These are phyloP conservation scores for Epicampocera succincta DNA, from an alignment of 2,888 invertebrate species.

Conservation along the genomic window DNA sequence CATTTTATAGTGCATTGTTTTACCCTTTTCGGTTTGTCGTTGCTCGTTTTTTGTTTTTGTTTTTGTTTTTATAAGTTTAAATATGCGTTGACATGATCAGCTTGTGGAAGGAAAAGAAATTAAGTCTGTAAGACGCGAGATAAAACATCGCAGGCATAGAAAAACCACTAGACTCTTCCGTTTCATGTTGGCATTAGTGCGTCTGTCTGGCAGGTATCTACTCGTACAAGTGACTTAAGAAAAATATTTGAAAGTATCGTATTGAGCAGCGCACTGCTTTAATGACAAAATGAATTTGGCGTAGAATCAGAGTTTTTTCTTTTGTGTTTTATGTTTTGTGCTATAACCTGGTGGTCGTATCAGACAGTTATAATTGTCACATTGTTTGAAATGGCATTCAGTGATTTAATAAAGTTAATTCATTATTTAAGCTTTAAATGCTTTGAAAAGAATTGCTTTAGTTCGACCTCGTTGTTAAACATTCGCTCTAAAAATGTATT, in stretches of 20 bases:
- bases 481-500: no score
- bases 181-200: slow-evolving; percentile 22
- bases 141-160: neutral
- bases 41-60: slow-evolving; percentile 2
- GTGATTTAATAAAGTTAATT: neutral
- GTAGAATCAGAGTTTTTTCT: neutral
- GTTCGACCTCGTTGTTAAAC: no score
- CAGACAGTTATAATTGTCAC: slow-evolving; percentile 3
- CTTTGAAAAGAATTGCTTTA: no score
- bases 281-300: slow-evolving; percentile 27
- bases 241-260: slow-evolving; percentile 13
- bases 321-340: no score
- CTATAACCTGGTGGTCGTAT: slow-evolving; percentile 25
- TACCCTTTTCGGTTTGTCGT: no score
- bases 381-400: neutral
- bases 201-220: slow-evolving; percentile 51
- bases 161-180: slow-evolving; percentile 53
- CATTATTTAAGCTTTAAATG: no score
- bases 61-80: slow-evolving; percentile 24
- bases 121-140: slow-evolving; percentile 5
- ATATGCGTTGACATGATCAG: slow-evolving; percentile 69
- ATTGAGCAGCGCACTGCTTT: slow-evolving; percentile 24
- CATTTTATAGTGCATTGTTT: slow-evolving; percentile 42
- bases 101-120: slow-evolving; percentile 27
- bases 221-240: slow-evolving; percentile 49